Percentiles rank a stretch among this genome's conserved stretches.
Evolutionary conservation across 2,797 vertebrate species (phyloP).

Genomic region (Spatula versicolor): DNA sequence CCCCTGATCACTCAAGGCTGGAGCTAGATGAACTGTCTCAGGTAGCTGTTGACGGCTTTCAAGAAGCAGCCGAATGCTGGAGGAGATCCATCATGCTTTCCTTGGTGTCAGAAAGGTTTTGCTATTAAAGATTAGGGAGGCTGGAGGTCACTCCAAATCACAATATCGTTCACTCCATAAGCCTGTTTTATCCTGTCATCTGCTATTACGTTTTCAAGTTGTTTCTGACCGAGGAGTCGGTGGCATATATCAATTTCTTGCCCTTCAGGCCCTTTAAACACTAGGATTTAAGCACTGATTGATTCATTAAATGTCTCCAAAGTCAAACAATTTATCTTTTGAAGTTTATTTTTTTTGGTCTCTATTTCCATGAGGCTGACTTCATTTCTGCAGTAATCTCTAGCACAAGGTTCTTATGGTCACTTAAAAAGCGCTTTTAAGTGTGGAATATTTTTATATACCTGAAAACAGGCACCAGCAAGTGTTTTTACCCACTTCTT

Average conservation of each 20-base stretch:
- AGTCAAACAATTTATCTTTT: conserved; percentile 8
- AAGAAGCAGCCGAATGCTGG: neutral
- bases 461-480: neutral
- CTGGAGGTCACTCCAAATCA: conserved; percentile 21
- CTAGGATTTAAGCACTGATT: conserved; percentile 8
- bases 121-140: conserved; percentile 1
- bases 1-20: neutral
- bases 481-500: neutral
- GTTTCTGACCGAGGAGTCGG: neutral
- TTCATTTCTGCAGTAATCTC: neutral
- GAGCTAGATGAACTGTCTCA: conserved; percentile 18
- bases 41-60: neutral
- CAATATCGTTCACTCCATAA: neutral
- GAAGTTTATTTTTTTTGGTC: neutral
- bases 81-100: conserved; percentile 35
- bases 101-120: conserved; percentile 24
- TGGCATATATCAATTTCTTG: neutral
- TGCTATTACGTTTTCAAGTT: neutral
- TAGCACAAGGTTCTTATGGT: neutral
- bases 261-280: conserved; percentile 9
- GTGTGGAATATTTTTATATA: neutral
- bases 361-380: neutral
- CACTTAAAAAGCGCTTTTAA: neutral
- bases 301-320: conserved; percentile 27
- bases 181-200: conserved; percentile 18